Evolutionary conservation across 2,113 vertebrate species (phyloP).

Genomic region (Mastomys natalensis): DNA sequence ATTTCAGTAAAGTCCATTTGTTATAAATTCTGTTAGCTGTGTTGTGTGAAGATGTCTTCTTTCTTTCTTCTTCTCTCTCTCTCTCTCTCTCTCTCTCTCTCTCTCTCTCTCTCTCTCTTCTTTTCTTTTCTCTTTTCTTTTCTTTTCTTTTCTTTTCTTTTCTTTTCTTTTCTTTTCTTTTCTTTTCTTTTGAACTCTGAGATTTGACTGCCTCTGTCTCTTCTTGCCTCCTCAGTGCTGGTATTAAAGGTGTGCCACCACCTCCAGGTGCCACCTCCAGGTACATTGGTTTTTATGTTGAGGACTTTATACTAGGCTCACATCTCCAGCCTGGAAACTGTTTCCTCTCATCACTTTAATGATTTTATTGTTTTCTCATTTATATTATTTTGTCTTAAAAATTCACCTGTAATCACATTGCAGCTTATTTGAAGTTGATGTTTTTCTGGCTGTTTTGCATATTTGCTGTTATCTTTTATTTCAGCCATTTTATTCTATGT

Average conservation of each 20-base stretch:
- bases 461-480: neutral
- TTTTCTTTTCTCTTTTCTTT: accelerated
- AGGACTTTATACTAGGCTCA: neutral
- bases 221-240: too few species aligned
- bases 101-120: too few species aligned
- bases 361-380: neutral
- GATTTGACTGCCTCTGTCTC: too few species aligned
- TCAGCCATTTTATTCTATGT: neutral
- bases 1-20: neutral
- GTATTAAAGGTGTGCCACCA: too few species aligned
- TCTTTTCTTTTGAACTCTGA: too few species aligned
- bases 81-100: too few species aligned
- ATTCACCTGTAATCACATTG: neutral
- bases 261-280: too few species aligned
- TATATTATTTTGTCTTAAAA: constrained; percentile 20
- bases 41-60: neutral
- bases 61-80: too few species aligned
- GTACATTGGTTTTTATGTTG: neutral
- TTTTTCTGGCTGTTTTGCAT: neutral
- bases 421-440: too few species aligned
- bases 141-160: accelerated
- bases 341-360: neutral
- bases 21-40: neutral
- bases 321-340: neutral
- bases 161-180: too few species aligned